Evolutionary conservation across 2,888 invertebrate genomes (phyloP), one percentile per base, ranked within the genome.

Genomic region (Andrena camellia): DNA sequence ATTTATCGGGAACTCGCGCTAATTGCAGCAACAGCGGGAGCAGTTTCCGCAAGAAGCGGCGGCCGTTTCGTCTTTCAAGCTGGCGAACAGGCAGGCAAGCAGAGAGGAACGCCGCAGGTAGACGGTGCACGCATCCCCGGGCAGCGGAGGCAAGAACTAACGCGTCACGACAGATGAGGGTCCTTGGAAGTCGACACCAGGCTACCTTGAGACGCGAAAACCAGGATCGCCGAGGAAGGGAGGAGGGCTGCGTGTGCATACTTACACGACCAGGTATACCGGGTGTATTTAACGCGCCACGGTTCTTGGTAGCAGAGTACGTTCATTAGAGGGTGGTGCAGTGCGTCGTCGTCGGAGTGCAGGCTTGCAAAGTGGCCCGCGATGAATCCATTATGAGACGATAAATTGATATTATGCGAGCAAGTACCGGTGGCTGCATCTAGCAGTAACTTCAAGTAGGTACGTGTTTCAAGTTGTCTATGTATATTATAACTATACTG

Each of bases 1-100:
- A 91, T 92, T 92, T 92, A 91, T 90, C 87, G 89, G 77, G 83
- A 91, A 89, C 84, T 83, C 81, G 72, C 84, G 75, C 86, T 90
- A 90, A 90, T 90, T 90, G 86, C 83, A 67, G 72, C 69, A 29
- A 70, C 71, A 60, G 64, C 62, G 54, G 57, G 57, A 57, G 71
- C 54, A 83, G 73, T 85, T 90, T 83, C 84, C 80, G 81, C 83
- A 90, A 90, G 86, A 90, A 89, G 72, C 74, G 57, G 72, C 68
- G 62, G 66, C 57, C 69, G 83, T 60, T 42, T 81, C 82, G 76
- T 77, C 84, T 76, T 81, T 81, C 88, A 78, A 29, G 7, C 62
- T 17, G 29, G 54, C 42, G 78, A 59, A 57, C 29, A 54, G 50
- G 70, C 42, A 17, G 42, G 17, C 42, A 17, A 42, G 10, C 57